phyloP scores from a whole-genome alignment of 2,888 invertebrate genomes.

The Chrysolina haemoptera region DNA sequence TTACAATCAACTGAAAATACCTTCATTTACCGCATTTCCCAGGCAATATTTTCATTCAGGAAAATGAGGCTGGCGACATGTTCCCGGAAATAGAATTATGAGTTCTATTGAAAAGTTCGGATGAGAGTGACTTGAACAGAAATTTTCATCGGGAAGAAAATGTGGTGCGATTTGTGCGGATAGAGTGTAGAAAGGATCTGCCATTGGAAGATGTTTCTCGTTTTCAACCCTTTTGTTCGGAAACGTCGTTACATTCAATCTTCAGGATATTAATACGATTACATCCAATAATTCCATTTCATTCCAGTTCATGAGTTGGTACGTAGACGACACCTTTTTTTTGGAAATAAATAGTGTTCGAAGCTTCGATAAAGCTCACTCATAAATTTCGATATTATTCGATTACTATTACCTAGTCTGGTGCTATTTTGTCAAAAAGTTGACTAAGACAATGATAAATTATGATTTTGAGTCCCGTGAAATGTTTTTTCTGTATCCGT shows the following conservation, averaged over 20 bases:
- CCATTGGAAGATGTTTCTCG: background rate
- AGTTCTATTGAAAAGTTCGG: conserved; percentile 21
- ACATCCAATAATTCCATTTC: too few species aligned
- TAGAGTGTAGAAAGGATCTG: background rate
- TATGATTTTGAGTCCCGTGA: too few species aligned
- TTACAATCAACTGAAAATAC: conserved; percentile 45
- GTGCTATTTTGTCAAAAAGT: too few species aligned
- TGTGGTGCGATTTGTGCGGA: conserved; percentile 3
- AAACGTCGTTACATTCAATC: background rate
- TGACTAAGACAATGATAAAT: too few species aligned
- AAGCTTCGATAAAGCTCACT: too few species aligned
- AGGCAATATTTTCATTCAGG: conserved; percentile 30
- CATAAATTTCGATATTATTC: too few species aligned
- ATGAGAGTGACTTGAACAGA: conserved; percentile 21
- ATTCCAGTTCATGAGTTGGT: too few species aligned
- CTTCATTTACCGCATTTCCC: conserved; percentile 39
- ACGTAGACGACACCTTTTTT: too few species aligned
- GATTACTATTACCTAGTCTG: too few species aligned
- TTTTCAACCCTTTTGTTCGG: background rate
- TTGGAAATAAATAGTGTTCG: too few species aligned
- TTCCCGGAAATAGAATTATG: conserved; percentile 29
- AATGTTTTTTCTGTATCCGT: too few species aligned
- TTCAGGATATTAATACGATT: too few species aligned
- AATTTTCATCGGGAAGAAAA: conserved; percentile 6
- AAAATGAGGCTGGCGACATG: conserved; percentile 25